These are phyloP conservation scores for Unio pictorum DNA, from an alignment of 2,888 invertebrate species.

Conservation along the genomic window DNA sequence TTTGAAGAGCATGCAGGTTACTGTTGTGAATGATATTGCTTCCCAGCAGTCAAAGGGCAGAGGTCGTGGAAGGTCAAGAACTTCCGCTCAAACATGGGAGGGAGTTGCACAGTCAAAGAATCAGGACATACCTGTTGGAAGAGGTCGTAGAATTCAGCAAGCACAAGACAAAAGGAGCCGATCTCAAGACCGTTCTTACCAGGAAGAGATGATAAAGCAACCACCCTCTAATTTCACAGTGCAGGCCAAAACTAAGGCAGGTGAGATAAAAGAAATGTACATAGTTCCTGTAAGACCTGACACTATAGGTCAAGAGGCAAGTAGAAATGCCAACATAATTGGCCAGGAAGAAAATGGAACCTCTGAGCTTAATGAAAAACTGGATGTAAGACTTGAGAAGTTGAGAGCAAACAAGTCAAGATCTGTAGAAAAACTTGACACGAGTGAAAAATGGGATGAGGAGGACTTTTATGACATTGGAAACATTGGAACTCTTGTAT, in stretches of 20 bases:
- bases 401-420: conserved; percentile 15
- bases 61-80: conserved; percentile 5
- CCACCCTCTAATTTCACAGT: neutral
- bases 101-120: conserved; percentile 7
- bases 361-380: conserved; percentile 7
- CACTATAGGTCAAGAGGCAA: conserved; percentile 37
- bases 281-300: conserved; percentile 35
- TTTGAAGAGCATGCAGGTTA: conserved; percentile 52
- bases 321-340: conserved; percentile 28
- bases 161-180: conserved; percentile 12
- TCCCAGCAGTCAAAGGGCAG: neutral
- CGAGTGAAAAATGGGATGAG: conserved; percentile 25
- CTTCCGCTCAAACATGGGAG: conserved; percentile 11
- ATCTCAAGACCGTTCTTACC: conserved; percentile 3
- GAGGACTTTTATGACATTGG: conserved; percentile 23
- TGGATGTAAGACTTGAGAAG: conserved; percentile 2
- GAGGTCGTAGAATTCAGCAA: conserved; percentile 12
- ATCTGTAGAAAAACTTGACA: conserved; percentile 27
- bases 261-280: conserved; percentile 16
- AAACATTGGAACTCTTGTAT: conserved; percentile 40
- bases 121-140: conserved; percentile 1
- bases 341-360: conserved; percentile 24
- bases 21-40: conserved; percentile 40
- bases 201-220: conserved; percentile 4
- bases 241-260: conserved; percentile 10